Evolutionary conservation across 2,113 vertebrate genomes (phyloP).

Genomic region (Lonchura striata): DNA sequence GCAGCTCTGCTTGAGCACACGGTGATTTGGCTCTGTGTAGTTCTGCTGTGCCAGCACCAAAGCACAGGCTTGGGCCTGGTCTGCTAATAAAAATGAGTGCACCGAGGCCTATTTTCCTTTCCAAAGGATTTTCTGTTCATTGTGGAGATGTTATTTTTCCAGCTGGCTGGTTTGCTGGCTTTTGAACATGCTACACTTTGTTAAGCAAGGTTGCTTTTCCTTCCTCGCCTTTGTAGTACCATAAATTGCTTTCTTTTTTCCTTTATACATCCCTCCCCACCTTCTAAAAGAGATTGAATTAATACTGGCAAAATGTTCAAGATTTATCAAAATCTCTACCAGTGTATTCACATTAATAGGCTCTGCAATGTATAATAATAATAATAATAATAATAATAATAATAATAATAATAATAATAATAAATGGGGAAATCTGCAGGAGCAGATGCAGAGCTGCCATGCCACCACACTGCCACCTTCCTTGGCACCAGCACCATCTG

Average conservation of each 20-base stretch:
- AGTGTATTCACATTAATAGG: background rate
- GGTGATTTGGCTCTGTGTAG: fast-evolving
- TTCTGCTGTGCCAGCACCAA: background rate
- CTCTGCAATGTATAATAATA: background rate
- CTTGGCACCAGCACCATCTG: background rate
- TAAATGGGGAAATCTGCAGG: background rate
- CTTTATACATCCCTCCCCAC: background rate
- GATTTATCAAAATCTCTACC: background rate
- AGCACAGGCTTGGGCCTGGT: background rate
- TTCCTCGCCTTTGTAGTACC: background rate
- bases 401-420: background rate
- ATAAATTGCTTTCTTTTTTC: background rate
- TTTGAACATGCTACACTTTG: background rate
- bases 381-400: background rate
- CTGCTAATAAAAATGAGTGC: background rate
- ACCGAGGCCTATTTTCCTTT: background rate
- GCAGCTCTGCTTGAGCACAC: fast-evolving
- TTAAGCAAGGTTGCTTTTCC: background rate
- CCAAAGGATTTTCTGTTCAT: background rate
- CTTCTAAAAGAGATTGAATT: background rate
- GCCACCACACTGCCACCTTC: fast-evolving
- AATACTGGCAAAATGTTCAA: background rate
- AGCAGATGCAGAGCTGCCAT: background rate
- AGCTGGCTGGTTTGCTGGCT: background rate
- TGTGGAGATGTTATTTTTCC: background rate